Base-by-base conservation (phyloP, 1,140 invertebrate genomes). In the Hydropsyche tenuis region DNA sequence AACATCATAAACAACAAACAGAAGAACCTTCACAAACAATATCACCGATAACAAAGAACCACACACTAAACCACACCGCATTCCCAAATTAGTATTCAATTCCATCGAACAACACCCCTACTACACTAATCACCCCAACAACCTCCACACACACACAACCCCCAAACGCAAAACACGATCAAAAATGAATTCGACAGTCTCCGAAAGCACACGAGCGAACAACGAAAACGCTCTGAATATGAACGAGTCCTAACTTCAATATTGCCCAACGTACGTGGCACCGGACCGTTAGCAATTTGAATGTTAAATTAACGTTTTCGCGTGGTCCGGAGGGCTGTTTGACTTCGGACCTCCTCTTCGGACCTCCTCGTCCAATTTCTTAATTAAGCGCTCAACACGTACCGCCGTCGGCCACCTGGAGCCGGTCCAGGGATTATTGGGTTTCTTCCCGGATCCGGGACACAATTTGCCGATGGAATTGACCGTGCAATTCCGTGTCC, bases 401-500 rank as follows among this genome's bases (percentile, higher is more conserved):
- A 37, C 45, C 12, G 22, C 23, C 1, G 22, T 25, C 16, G 56
- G 30, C 30, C 30, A 37, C 30, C 30, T 23, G 56, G 18, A 14
- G 56, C 56, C 56, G 22, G 20, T 27, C 56, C 20, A 25, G 30
- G n/a, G 20, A 60, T 60, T 60, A 60, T 60, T 60, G 22, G 56
- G 23, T 60, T 60, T 60, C 56, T 25, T 48, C 2, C 30, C 30
- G 30, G 56, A 23, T 60, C 23, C 23, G 56, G 56, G 23, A 60
- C 56, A 60, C 56, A 60, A 60, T 60, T 60, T 60, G 56, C 56
- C 56, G 56, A 60, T 60, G 46, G 37, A 68, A 68, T 68, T 30
- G 65, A 48, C 65, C 46, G 37, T 46, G 45, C 68, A 43, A 56
- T 56, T 70, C 51, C 27, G n/a, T 70, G 18, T 51, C 37, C 48